Evolutionary conservation across 2,888 invertebrate genomes (phyloP).

Genomic region (Plagodis pulveraria): DNA sequence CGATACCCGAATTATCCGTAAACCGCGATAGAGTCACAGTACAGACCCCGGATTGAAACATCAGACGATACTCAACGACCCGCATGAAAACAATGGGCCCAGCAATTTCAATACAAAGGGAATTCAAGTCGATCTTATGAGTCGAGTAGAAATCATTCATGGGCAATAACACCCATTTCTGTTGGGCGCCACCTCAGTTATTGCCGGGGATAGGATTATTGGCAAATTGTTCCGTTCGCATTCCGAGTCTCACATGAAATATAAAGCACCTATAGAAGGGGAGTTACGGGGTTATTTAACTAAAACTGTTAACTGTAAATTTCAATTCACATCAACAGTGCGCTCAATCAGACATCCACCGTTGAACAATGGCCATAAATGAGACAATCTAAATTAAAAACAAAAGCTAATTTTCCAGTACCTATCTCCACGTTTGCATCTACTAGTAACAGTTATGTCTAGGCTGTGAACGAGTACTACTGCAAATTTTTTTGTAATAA

Average conservation of each 20-base stretch:
- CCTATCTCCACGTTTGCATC: no score
- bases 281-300: conserved; percentile 16
- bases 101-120: conserved; percentile 50
- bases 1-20: not conserved
- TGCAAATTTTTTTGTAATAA: no score
- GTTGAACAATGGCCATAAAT: no score
- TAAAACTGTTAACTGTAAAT: not conserved
- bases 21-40: not conserved
- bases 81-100: conserved; percentile 35
- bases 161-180: conserved; percentile 76
- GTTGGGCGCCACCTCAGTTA: conserved; percentile 75
- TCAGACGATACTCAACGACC: conserved; percentile 23
- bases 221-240: conserved; percentile 82
- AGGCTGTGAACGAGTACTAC: no score
- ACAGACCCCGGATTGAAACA: conserved; percentile 4
- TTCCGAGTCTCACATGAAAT: conserved; percentile 77
- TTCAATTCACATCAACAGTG: no score
- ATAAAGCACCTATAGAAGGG: conserved; percentile 66
- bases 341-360: no score
- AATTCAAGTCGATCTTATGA: conserved; percentile 60
- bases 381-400: no score
- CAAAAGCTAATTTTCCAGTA: no score
- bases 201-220: conserved; percentile 80
- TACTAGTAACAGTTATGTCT: no score
- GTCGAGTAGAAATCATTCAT: conserved; percentile 74